A percentile compares a stretch with the other conserved stretches of the same genome.
These are phyloP conservation scores for Orthosia gracilis DNA, from an alignment of 2,888 invertebrate genomes.

Conservation along the genomic window DNA sequence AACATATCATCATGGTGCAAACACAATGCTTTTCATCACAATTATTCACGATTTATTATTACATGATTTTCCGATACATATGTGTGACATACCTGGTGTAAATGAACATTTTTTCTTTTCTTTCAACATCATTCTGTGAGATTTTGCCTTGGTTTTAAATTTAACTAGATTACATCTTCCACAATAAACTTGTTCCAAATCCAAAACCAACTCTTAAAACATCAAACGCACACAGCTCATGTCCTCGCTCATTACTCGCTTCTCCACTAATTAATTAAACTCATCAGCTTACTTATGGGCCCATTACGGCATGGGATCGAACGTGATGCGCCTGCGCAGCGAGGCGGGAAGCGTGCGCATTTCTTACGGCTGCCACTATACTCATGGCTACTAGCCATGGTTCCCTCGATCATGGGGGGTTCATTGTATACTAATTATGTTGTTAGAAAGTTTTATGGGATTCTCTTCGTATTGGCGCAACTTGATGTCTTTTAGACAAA, in stretches of 20 bases:
- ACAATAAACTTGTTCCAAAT: neutral
- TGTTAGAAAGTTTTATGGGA: constrained; percentile 44
- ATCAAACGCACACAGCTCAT: constrained; percentile 3
- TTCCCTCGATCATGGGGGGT: constrained; percentile 33
- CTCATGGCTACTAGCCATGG: constrained; percentile 38
- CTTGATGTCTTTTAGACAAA: constrained; percentile 30
- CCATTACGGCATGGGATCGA: constrained; percentile 38
- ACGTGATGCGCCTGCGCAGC: constrained; percentile 49
- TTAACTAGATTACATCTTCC: no score
- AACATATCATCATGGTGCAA: no score
- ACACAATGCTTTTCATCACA: no score
- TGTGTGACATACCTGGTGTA: no score
- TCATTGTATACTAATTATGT: constrained; percentile 59
- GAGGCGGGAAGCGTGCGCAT: constrained; percentile 40
- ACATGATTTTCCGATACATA: no score
- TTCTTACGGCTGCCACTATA: constrained; percentile 13
- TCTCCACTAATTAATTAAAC: constrained; percentile 18
- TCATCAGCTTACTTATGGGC: constrained; percentile 42
- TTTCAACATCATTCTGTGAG: no score
- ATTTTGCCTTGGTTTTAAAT: no score
- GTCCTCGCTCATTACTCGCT: constrained; percentile 16
- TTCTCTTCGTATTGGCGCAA: constrained; percentile 1
- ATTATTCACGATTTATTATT: no score
- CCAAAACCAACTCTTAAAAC: neutral
- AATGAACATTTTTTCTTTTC: no score